phyloP scores from a whole-genome alignment of 1,140 invertebrate species.

The Papilio polytes region DNA sequence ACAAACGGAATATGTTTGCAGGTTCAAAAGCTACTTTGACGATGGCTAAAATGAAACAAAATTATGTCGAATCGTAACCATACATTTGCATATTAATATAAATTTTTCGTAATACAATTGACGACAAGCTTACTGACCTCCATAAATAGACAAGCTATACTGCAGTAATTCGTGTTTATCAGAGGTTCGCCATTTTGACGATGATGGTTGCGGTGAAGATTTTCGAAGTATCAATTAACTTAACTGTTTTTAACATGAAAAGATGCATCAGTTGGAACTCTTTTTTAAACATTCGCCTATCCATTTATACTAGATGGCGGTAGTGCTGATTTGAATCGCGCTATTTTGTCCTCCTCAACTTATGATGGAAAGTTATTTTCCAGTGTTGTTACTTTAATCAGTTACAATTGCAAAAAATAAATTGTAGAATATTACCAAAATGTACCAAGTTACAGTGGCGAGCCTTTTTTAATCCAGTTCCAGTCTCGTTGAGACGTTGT shows the following conservation, averaged over 20 bases:
- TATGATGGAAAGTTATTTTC: neutral
- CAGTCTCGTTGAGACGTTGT: constrained; percentile 4
- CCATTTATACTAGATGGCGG: neutral
- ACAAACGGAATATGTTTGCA: constrained; percentile 21
- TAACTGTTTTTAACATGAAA: too few relatives aligned
- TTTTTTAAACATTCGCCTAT: too few relatives aligned
- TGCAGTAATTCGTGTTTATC: too few relatives aligned
- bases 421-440: neutral
- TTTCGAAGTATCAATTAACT: too few relatives aligned
- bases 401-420: neutral
- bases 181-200: too few relatives aligned
- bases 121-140: neutral
- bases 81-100: neutral
- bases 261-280: too few relatives aligned
- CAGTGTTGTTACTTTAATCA: neutral
- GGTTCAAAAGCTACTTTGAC: neutral
- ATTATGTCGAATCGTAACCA: neutral
- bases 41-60: neutral
- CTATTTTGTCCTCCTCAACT: neutral
- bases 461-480: constrained; percentile 13
- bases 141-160: too few relatives aligned
- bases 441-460: neutral
- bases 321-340: neutral
- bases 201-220: too few relatives aligned
- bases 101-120: neutral